A percentile compares a stretch with the other conserved stretches of the same genome.
Evolutionary conservation across 2,888 invertebrate genomes (phyloP).

Genomic region (Eupithecia subumbrata): DNA sequence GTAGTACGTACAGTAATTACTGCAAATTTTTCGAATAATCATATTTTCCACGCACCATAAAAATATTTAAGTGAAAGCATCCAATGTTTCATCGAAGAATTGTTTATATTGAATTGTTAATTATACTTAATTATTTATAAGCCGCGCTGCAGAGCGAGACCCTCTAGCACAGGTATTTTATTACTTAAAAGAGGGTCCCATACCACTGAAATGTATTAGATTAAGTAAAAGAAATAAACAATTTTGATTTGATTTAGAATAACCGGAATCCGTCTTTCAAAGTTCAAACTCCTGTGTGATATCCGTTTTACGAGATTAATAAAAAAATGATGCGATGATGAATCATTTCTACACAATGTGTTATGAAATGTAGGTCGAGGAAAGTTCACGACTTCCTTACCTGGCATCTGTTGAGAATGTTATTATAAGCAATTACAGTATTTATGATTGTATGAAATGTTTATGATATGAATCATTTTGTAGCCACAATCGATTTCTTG

Average conservation of each 20-base stretch:
- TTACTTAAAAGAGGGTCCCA: too few relatives aligned
- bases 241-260: too few relatives aligned
- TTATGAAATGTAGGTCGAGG: slow-evolving; percentile 63
- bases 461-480: not conserved
- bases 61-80: not conserved
- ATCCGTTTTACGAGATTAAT: slow-evolving; percentile 46
- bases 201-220: too few relatives aligned
- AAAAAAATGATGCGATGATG: slow-evolving; percentile 59
- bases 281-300: slow-evolving; percentile 34
- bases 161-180: too few relatives aligned
- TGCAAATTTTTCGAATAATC: not conserved
- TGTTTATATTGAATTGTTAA: too few relatives aligned
- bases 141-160: too few relatives aligned
- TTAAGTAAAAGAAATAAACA: too few relatives aligned
- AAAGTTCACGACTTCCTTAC: slow-evolving; percentile 57
- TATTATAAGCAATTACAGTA: slow-evolving; percentile 1
- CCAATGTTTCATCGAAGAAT: not conserved
- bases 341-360: slow-evolving; percentile 61
- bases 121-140: too few relatives aligned
- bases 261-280: too few relatives aligned
- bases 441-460: slow-evolving; percentile 1
- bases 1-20: too few relatives aligned
- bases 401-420: slow-evolving; percentile 15
- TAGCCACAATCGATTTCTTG: not conserved
- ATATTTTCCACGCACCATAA: not conserved